Evolutionary conservation across 2,888 invertebrate genomes (phyloP).

Genomic region (Gastracanthus pulcherrimus): DNA sequence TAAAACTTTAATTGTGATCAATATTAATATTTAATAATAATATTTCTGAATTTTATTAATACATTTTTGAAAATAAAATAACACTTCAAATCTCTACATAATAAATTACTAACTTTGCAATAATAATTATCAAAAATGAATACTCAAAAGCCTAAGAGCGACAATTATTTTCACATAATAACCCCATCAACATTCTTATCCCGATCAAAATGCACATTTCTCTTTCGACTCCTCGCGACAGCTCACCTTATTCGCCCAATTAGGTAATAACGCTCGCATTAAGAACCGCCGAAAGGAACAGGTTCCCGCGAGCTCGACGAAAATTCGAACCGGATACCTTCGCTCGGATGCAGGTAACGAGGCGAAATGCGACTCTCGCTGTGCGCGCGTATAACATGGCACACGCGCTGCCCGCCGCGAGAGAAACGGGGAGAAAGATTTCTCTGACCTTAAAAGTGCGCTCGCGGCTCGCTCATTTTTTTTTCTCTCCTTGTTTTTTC

Average conservation of each 20-base stretch:
- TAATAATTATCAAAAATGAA: too few species aligned
- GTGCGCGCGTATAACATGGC: background rate
- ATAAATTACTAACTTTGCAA: too few species aligned
- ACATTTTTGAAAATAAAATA: too few species aligned
- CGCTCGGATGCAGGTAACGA: slow-evolving; percentile 62
- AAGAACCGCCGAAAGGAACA: background rate
- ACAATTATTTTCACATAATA: background rate
- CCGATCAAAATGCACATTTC: background rate
- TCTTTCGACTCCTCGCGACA: background rate
- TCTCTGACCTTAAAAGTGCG: slow-evolving; percentile 73
- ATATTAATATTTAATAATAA: too few species aligned
- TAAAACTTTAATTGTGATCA: too few species aligned
- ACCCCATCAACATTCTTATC: background rate
- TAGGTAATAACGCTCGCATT: slow-evolving; percentile 4
- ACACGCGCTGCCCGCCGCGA: slow-evolving; percentile 49
- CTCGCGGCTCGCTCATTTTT: slow-evolving; percentile 19
- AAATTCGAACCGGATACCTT: slow-evolving; percentile 67
- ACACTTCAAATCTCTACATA: too few species aligned
- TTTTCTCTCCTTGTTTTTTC: background rate
- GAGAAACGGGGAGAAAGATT: slow-evolving; percentile 66
- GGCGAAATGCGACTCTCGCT: slow-evolving; percentile 47
- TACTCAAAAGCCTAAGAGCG: too few species aligned
- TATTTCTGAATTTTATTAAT: too few species aligned
- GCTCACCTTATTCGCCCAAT: background rate
- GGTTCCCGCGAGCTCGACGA: slow-evolving; percentile 50